Percentiles rank a stretch among this genome's conserved stretches.
These are phyloP conservation scores for Merodon equestris DNA, from an alignment of 2,888 invertebrate species.

Conservation along the genomic window DNA sequence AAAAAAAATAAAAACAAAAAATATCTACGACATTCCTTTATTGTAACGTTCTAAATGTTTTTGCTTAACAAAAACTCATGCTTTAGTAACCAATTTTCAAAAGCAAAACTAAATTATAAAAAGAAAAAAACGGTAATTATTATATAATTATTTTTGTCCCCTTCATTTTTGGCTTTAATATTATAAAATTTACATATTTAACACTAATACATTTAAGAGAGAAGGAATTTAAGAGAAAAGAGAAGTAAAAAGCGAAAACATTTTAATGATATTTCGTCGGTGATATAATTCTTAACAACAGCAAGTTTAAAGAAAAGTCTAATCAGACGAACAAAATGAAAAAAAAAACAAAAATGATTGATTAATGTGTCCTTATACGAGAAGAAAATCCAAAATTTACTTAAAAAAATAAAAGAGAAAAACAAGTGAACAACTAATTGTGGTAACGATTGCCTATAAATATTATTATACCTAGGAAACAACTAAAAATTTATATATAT, in stretches of 20 bases:
- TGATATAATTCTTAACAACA: constrained; percentile 65
- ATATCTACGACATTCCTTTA: constrained; percentile 59
- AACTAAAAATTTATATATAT: constrained; percentile 63
- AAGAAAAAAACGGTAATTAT: constrained; percentile 26
- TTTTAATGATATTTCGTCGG: constrained; percentile 63
- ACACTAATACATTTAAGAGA: background rate
- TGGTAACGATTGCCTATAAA: constrained; percentile 67
- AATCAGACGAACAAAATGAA: constrained; percentile 10
- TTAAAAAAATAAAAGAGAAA: constrained; percentile 26
- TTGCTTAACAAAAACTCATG: constrained; percentile 45
- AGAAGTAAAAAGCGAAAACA: constrained; percentile 46
- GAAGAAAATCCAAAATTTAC: constrained; percentile 58
- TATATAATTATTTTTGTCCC: constrained; percentile 35
- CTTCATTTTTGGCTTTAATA: constrained; percentile 49
- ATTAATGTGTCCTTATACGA: constrained; percentile 65
- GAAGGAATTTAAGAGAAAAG: background rate
- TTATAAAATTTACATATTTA: constrained; percentile 21
- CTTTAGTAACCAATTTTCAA: constrained; percentile 37
- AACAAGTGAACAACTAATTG: constrained; percentile 53
- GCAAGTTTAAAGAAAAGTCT: constrained; percentile 17
- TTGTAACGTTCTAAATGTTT: constrained; percentile 56
- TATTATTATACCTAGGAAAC: constrained; percentile 67
- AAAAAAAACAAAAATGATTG: constrained; percentile 27
- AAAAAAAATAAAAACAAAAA: constrained; percentile 33
- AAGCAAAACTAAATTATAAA: constrained; percentile 4